Evolutionary conservation across 2,888 invertebrate species (phyloP), one percentile per base, ranked within the genome.

Genomic region (Glyphotaelius pellucidus): DNA sequence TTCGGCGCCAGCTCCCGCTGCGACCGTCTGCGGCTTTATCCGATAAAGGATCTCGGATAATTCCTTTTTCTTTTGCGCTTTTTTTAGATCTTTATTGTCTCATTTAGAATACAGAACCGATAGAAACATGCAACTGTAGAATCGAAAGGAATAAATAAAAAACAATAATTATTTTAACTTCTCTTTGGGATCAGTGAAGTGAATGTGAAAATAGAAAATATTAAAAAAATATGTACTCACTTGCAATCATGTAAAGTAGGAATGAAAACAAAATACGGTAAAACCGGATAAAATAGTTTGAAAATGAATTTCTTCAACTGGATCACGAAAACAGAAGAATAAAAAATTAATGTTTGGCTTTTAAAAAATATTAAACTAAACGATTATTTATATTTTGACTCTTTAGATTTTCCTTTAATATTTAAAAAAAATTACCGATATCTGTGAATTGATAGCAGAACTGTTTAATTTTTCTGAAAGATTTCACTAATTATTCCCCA

Each of bases 1-100:
- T 86, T 89, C 88, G 88, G 88, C 88, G 88, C 88, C 88, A 80
- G 79, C 88, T 89, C 88, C 88, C 88, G 88, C 88, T 79, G 88
- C 80, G 88, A 80, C 79, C 88, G 88, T 89, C 88, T 88, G 67
- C 52, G 67, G 31, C 80, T 35, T 86, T 89, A 89, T 79, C 80
- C 79, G 88, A 79, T 89, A 52, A 88, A 89, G 80, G 79, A 89
- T 88, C 87, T 87, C 87, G 31, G 87, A 67, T 47, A n/a, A 47
- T 67, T 52, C 52, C 87, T 31, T 87, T 52, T 47, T 47, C 79
- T n/a, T 87, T 89, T 80, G 79, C 35, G 79, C 80, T 80, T 80
- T 80, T 87, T 89, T 89, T 79, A 47, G 42, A 42, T 86, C 79
- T 32, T 67, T 89, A 89, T 38, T 79, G 67, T 79, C 79, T 89